phyloP scores from a whole-genome alignment of 2,113 vertebrate species.

The Prionailurus viverrinus region DNA sequence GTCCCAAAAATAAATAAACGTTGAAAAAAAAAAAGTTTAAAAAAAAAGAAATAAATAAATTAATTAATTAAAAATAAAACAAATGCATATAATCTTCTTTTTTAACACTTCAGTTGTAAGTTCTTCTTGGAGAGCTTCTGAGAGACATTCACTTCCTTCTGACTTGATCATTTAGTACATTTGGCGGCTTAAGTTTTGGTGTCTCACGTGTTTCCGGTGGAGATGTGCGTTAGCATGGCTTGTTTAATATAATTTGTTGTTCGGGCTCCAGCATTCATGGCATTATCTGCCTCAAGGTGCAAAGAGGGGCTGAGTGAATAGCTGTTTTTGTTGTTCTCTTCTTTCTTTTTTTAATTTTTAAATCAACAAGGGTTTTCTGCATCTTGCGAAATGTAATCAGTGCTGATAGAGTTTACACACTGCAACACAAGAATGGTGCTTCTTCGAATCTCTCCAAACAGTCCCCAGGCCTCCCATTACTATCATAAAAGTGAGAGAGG shows the following conservation, averaged over 20 bases:
- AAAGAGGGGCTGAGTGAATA: slow-evolving; percentile 31
- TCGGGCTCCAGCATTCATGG: background rate
- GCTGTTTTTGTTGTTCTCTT: background rate
- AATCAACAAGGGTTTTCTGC: background rate
- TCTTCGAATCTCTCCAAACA: background rate
- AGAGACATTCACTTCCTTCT: slow-evolving; percentile 26
- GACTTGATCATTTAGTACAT: slow-evolving; percentile 22
- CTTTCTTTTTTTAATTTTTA: background rate
- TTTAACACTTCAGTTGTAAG: slow-evolving; percentile 34
- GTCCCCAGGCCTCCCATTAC: background rate
- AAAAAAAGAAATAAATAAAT: no score
- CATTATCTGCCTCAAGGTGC: slow-evolving; percentile 32
- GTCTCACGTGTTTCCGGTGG: background rate
- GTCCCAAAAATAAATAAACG: no score
- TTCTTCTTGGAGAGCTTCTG: slow-evolving; percentile 6
- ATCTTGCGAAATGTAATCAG: slow-evolving; percentile 33
- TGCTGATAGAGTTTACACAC: background rate
- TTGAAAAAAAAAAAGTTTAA: no score
- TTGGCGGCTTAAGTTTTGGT: slow-evolving; percentile 45
- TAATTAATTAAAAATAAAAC: no score
- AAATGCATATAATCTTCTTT: background rate
- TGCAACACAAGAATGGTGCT: background rate
- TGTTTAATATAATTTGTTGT: slow-evolving; percentile 64
- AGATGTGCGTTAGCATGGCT: background rate
- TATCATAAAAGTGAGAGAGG: background rate